Base-by-base conservation (phyloP, 64 coral and sea anemone genomes). In the Stichodactyla helianthus region DNA sequence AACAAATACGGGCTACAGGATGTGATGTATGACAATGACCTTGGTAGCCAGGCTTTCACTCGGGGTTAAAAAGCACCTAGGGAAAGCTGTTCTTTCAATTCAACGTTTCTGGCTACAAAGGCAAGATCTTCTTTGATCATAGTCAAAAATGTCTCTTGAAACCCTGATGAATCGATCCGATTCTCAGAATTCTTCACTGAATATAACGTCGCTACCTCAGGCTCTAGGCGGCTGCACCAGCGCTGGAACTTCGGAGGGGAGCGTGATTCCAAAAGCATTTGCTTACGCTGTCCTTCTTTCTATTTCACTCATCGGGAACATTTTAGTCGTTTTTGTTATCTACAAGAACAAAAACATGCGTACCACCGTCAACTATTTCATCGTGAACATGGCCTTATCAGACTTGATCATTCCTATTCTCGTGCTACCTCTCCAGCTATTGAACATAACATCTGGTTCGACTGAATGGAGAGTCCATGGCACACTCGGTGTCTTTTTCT, bases 371-470 rank as follows among this genome's bases (percentile, higher is more conserved):
- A 89, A 92, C 76, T 88, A 81, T 25, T 89, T 95, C 26, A 86
- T 95, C 10, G 82, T 91, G 8, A 95, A 91, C 63, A 95, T 95
- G 93, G 89, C 93, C 3, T 83, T 88, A 5, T 95, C 93, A 7
- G 93, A 92, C 51, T 10, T 95, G 22, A 57, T 95, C 13, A 85
- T 86, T 4, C 86, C 82, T 0, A 77, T 89, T 4, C 68, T 95
- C 22, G 64, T 92, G 6, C 55, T 90, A 25, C 90, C 94, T 52
- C 87, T 91, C 1, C 51, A 86, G 12, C 54, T 95, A 10, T 26
- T 74, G 12, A 54, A 59, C 18, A 50, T 86, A 20, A 77, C 52
- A 6, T 51, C 77, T 16, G 85, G 85, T 1, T 89, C 74, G 5
- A 35, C 4, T 14, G 82, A 74, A 58, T 95, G 86, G 82, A 53